Evolutionary conservation across 1,140 invertebrate species (phyloP).

Genomic region (Andrena cerasifolii): DNA sequence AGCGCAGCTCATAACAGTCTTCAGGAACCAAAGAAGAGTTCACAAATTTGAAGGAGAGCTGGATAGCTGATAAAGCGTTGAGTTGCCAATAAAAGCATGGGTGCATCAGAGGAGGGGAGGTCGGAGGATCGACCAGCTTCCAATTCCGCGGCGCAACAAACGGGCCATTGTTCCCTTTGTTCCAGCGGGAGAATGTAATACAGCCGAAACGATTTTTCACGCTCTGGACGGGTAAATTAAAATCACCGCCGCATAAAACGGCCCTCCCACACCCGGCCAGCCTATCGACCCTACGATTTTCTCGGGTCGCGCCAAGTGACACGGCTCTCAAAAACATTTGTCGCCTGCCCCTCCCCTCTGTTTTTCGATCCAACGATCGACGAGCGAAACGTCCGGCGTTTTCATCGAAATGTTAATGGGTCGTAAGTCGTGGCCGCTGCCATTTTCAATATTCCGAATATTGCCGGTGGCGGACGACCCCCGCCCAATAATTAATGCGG

Average conservation of each 20-base stretch:
- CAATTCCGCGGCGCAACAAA: conserved; percentile 13
- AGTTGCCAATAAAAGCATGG: background rate
- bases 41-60: too few relatives aligned
- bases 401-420: conserved; percentile 43
- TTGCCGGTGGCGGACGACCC: background rate
- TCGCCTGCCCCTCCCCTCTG: too few relatives aligned
- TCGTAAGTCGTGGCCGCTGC: conserved; percentile 36
- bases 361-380: background rate
- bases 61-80: too few relatives aligned
- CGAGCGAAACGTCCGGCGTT: conserved; percentile 5
- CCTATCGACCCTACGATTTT: background rate
- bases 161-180: conserved; percentile 28
- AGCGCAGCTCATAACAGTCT: too few relatives aligned
- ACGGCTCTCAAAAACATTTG: conserved; percentile 30
- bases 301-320: background rate
- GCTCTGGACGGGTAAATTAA: conserved; percentile 29
- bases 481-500: conserved; percentile 40
- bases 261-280: background rate
- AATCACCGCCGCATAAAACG: conserved; percentile 23
- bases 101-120: background rate
- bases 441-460: conserved; percentile 41
- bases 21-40: too few relatives aligned
- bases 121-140: background rate
- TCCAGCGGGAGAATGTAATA: conserved; percentile 14
- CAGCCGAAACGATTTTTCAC: conserved; percentile 32